Evolutionary conservation across 2,888 invertebrate species (phyloP), one percentile per base, ranked within the genome.

Genomic region (Dromius quadrimaculatus): DNA sequence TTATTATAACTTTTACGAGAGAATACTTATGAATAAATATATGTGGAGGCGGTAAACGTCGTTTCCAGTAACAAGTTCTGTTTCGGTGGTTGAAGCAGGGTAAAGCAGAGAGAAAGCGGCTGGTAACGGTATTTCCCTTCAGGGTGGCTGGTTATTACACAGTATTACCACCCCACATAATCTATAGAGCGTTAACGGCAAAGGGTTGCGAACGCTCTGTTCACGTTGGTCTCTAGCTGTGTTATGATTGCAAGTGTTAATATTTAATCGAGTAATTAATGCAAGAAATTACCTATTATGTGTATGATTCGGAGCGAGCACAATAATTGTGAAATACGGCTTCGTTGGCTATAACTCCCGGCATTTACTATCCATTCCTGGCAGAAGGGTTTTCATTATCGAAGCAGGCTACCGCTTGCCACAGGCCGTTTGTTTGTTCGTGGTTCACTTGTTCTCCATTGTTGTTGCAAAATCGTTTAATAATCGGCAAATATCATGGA

Each of bases 221-320:
- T 11, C 15, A n/a, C 28, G 45, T 15, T 45, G 81, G 81, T 81
- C 80, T 6, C 78, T 64, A 47, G 63, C 64, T 68, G 74, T 81
- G 82, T 82, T 82, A 83, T 83, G 83, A 83, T 83, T 83, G 83
- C 83, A 80, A 81, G 77, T 79, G 80, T 83, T 80, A 83, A 83
- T 83, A 82, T 81, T 83, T 83, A 82, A 83, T 81, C 81, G 81
- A 82, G 82, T 83, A 83, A 83, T 83, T 83, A 83, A 83, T 83
- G 83, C 83, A 83, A 83, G 83, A 83, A 83, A 83, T 83, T 83
- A 83, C 83, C 83, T 83, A 83, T 83, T 83, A 83, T 83, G 81
- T 80, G 81, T 82, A 82, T 82, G 82, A 83, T 83, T 83, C 81
- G 81, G 23, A 81, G 81, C 79, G 80, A 81, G 79, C 79, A 45